Evolutionary conservation across 2,797 vertebrate genomes (phyloP), one percentile per base, ranked within the genome.

Genomic region (Pseudotriccus pelzelni): DNA sequence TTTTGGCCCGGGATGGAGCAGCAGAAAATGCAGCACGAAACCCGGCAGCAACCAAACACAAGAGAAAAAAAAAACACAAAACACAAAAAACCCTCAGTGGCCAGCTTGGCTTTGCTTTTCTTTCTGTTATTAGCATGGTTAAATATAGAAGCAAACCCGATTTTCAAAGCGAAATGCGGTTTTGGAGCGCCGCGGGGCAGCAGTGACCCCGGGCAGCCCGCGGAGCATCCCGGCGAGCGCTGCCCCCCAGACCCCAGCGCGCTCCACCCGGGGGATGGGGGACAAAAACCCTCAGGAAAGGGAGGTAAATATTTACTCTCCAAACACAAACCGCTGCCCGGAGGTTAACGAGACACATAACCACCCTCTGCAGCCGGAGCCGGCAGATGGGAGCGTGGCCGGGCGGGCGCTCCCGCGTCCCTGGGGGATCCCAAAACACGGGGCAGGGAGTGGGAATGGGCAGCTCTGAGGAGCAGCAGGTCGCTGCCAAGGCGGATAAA

Each of bases 251-350:
- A 32, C 18, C 84, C 77, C 8, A 0, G 41, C 66, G 56, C 13
- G 1, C 67, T 64, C 66, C 47, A 7, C 37, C 62, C 47, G 4
- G 80, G 49, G 50, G 10, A 32, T 7, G 17, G 17, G 41, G 23
- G 10, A 4, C 5, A 2, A 4, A 44, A 69, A 21, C 12, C 41
- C 79, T 58, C 12, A 5, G 77, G 83, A 32, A 32, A 89, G 25
- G 80, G 69, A 75, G 90, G 50, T 34, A 21, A 95, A 70, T 95
- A 87, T 95, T 96, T 79, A n/a, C 37, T 94, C 73, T 90, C 14
- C 56, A 88, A 94, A 95, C 94, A 94, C 27, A 76, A 16, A 75
- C 80, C 1, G 84, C 84, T 89, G 92, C 70, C 84, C 37, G 89
- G 75, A 78, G 84, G 56, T 89, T 85, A 87, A 64, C 68, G 34